phyloP scores from a whole-genome alignment of 1,140 invertebrate genomes.

The Mylabris phalerata region DNA sequence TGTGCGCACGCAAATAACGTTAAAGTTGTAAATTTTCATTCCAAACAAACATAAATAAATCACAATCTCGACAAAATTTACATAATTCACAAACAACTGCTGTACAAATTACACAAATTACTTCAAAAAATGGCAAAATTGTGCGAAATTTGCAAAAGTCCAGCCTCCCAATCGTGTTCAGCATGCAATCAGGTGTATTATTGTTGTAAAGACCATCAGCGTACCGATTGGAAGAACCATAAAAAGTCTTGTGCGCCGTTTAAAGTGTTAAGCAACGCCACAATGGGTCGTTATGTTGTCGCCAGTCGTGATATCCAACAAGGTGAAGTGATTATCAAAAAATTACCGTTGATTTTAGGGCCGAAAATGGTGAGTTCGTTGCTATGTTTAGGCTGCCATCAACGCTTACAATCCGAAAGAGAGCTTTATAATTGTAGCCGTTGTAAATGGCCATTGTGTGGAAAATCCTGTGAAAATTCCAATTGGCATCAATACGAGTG shows the following conservation, averaged over 20 bases:
- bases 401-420: conserved; percentile 40
- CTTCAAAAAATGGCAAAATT: background rate
- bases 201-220: conserved; percentile 64
- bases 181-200: conserved; percentile 60
- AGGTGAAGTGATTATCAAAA: conserved; percentile 67
- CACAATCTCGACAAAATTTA: no score
- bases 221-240: conserved; percentile 61
- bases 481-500: conserved; percentile 49
- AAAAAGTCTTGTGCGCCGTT: conserved; percentile 51
- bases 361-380: conserved; percentile 51
- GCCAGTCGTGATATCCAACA: conserved; percentile 61
- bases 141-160: conserved; percentile 49
- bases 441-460: conserved; percentile 58
- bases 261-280: conserved; percentile 44
- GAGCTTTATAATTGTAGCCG: conserved; percentile 42
- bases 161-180: conserved; percentile 53
- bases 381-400: conserved; percentile 55
- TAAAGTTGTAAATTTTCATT: no score
- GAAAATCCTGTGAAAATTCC: conserved; percentile 45
- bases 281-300: conserved; percentile 54
- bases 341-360: conserved; percentile 59
- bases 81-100: background rate
- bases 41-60: no score
- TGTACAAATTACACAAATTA: conserved; percentile 1
- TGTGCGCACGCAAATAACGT: no score